phyloP scores from a whole-genome alignment of 37 sponge, comb jelly and placozoan species.

The Mnemiopsis leidyi region DNA sequence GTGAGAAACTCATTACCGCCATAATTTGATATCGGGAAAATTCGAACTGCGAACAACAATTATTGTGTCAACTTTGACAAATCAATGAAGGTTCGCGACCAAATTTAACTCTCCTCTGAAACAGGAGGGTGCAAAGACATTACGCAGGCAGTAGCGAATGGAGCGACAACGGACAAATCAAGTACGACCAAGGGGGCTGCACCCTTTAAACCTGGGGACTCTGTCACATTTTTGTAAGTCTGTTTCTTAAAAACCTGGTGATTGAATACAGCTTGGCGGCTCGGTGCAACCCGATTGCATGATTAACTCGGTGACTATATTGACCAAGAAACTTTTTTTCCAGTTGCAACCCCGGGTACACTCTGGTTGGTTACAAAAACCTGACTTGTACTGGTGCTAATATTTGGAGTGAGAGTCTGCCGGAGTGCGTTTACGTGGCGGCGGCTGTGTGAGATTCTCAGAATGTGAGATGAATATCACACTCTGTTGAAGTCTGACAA shows the following conservation, averaged over 20 bases:
- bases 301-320: too few species aligned
- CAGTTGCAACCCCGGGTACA: neutral
- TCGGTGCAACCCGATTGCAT: too few species aligned
- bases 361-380: neutral
- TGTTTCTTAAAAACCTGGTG: neutral
- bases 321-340: neutral
- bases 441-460: neutral
- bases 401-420: neutral
- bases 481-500: too few species aligned
- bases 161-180: neutral
- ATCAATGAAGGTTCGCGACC: neutral
- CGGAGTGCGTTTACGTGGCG: neutral
- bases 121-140: slow-evolving; percentile 11
- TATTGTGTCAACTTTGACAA: too few species aligned
- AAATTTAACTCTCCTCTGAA: neutral
- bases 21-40: neutral
- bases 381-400: slow-evolving; percentile 24
- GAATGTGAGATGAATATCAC: neutral
- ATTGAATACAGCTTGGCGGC: neutral
- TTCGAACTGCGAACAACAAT: too few species aligned
- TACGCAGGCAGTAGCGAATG: neutral
- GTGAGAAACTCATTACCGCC: neutral
- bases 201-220: slow-evolving; percentile 18
- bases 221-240: neutral
- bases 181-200: neutral